Base-by-base conservation (phyloP, 1,140 invertebrate genomes). In the Drosophila athabasca region DNA sequence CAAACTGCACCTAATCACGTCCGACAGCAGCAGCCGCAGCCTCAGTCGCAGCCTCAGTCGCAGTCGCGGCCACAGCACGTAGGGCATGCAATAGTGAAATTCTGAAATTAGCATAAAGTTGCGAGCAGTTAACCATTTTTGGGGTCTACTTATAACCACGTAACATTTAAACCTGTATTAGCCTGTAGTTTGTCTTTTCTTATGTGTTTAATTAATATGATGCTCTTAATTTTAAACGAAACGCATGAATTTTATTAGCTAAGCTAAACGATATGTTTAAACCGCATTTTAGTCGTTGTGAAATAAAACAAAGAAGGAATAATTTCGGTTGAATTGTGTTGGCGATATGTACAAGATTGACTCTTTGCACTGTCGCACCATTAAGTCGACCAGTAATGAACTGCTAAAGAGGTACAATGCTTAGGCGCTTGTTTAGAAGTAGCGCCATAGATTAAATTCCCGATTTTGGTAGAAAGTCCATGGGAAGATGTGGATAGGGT, bases 211-310 rank as follows among this genome's bases (percentile, higher is more conserved):
- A 71, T 59, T 61, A 64, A 62, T 74, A 78, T 75, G 80, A 83
- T 67, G 79, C 80, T 83, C 80, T 84, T 84, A 79, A 79, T 79
- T 79, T 79, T 83, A 84, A 72, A 70, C 48, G 49, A 73, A 76
- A 60, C 54, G 48, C 78, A 84, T 76, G 53, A 71, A 76, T 76
- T 64, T 84, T 62, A 85, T 66, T 85, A 81, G 78, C 74, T 87
- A 87, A 85, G 77, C 66, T 85, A 75, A 67, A 73, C 70, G 74
- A 65, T 58, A 67, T 84, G 69, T 71, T 70, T 81, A 81, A 85
- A 65, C 72, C 79, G 77, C 77, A 85, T 87, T 81, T 75, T 85
- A 85, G 82, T 87, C 83, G 82, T 87, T 85, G 78, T 87, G 59
- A 74, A 85, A 87, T 85, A 87, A 87, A 85, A 58, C 50, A 51